Base-by-base conservation (phyloP, 2,113 vertebrate species). In the Lagopus muta region DNA sequence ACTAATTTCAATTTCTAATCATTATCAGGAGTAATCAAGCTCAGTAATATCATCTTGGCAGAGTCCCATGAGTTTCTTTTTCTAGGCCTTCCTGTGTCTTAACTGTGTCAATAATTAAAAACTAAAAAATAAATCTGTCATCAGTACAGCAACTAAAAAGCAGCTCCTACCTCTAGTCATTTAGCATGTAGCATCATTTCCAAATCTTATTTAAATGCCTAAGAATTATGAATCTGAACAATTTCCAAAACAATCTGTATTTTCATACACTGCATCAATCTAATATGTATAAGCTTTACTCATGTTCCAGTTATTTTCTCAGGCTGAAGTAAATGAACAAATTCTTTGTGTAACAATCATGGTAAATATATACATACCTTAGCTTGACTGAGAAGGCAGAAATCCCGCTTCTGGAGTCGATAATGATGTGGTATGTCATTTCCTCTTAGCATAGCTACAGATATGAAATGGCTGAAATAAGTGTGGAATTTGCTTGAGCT, bases 1-100 rank as follows among this genome's bases (percentile, higher is more conserved):
- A 94, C 82, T 92, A 82, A 90, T 89, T 90, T 82, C 15, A 72
- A 67, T 79, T 94, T 21, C 77, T 86, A 82, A 69, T 79, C 86
- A 50, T 61, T 57, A 94, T 82, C 70, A 65, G 34, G 43, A 77
- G 17, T 38, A 88, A 92, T 90, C 42, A 86, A 90, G 86, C 10
- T 8, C 27, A 82, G 50, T 70, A 71, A 90, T 64, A 71, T 34
- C 7, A 72, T 89, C 70, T 86, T 84, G 81, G 52, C 52, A 7
- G 40, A 54, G 2, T 74, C 60, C 61, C 73, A 45, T 6, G 18
- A 81, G 27, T 67, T 74, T 62, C 60, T 81, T 71, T 74, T 83
- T 90, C 55, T 81, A 70, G 55, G 77, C 48, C 67, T 92, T 92
- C 50, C 42, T 74, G 48, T 71, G 13, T 91, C 74, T 89, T 75